Evolutionary conservation across 2,888 invertebrate species (phyloP).

Genomic region (Autographa gamma): DNA sequence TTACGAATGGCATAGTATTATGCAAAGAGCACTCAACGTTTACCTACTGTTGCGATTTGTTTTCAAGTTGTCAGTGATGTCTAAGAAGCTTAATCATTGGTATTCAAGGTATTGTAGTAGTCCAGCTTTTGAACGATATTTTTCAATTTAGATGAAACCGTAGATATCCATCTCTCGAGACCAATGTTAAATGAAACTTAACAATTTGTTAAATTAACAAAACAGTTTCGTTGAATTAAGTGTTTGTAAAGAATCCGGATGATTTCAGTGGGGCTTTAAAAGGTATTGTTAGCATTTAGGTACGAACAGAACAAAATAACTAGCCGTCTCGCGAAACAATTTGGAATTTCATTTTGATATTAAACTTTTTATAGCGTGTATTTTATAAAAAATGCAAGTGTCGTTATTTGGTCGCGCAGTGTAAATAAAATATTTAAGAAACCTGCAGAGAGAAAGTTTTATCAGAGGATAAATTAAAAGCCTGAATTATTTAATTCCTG

Average conservation of each 20-base stretch:
- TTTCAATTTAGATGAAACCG: slow-evolving; percentile 61
- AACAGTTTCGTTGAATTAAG: slow-evolving; percentile 67
- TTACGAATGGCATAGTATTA: slow-evolving; percentile 43
- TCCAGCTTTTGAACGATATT: slow-evolving; percentile 24
- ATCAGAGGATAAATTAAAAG: slow-evolving; percentile 67
- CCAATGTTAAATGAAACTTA: slow-evolving; percentile 72
- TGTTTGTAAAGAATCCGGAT: slow-evolving; percentile 59
- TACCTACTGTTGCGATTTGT: slow-evolving; percentile 31
- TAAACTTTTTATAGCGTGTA: slow-evolving; percentile 9
- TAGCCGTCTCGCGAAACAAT: slow-evolving; percentile 27
- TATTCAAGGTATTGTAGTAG: slow-evolving; percentile 28
- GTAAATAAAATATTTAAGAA: slow-evolving; percentile 59
- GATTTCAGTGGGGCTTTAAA: slow-evolving; percentile 51
- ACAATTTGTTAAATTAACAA: slow-evolving; percentile 80
- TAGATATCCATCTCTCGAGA: slow-evolving; percentile 70
- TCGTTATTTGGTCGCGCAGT: slow-evolving; percentile 34
- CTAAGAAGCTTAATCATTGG: slow-evolving; percentile 23
- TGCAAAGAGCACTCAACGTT: slow-evolving; percentile 38
- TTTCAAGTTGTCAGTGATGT: slow-evolving; percentile 25
- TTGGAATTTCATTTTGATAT: slow-evolving; percentile 20
- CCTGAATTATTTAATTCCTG: slow-evolving; percentile 70
- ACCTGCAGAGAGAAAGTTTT: slow-evolving; percentile 57
- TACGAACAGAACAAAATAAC: slow-evolving; percentile 44
- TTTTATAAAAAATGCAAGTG: slow-evolving; percentile 20
- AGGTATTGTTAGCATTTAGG: slow-evolving; percentile 52